phyloP scores from a whole-genome alignment of 2,113 vertebrate species.

The Macrotus californicus region DNA sequence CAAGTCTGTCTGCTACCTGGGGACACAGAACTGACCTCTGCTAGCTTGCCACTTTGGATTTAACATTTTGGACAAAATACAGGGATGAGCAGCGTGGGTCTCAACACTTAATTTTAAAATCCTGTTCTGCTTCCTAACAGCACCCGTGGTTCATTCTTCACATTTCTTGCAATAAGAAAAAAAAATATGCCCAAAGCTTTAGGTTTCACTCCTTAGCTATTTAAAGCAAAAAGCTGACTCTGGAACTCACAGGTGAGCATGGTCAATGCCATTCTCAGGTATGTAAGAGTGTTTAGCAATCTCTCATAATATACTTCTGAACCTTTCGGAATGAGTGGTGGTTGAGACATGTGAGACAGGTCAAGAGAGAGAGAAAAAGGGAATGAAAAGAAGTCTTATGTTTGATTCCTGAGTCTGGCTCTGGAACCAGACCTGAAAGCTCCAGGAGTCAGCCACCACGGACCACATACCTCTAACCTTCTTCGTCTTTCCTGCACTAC shows the following conservation, averaged over 20 bases:
- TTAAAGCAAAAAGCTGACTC: background rate
- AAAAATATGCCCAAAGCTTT: background rate
- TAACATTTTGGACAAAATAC: background rate
- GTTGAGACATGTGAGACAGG: background rate
- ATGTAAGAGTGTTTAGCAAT: background rate
- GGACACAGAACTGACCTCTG: background rate
- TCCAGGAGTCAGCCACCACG: background rate
- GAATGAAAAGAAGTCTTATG: background rate
- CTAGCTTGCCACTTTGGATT: background rate
- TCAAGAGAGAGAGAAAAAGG: background rate
- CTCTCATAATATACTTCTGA: background rate
- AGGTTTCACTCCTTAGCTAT: background rate
- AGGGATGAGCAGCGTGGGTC: background rate
- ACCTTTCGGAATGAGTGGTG: background rate
- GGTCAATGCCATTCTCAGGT: background rate
- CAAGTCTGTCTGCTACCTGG: background rate
- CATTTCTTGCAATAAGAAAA: background rate
- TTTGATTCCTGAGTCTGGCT: background rate
- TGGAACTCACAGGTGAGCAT: background rate
- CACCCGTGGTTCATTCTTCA: background rate
- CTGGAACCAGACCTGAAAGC: background rate
- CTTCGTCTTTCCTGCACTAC: background rate
- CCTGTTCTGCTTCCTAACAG: background rate
- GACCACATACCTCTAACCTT: background rate
- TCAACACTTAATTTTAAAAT: constrained; percentile 7